These are phyloP conservation scores for Percina caprodes DNA, from an alignment of 2,113 vertebrate species.

Conservation along the genomic window DNA sequence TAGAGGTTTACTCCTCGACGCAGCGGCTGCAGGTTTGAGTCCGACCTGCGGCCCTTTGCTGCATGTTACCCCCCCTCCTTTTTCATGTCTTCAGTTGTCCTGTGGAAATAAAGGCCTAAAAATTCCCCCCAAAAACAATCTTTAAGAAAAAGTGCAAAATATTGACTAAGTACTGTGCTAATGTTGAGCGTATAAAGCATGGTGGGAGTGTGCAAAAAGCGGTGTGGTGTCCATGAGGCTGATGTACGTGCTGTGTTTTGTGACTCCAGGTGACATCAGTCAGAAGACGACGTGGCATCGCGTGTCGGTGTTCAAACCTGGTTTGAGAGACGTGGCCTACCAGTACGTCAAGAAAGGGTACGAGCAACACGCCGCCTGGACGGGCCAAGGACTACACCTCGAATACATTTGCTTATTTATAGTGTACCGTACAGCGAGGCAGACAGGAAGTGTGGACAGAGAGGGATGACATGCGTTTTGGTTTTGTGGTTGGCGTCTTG, in stretches of 20 bases:
- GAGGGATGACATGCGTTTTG: not conserved
- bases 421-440: not conserved
- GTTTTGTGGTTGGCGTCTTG: not conserved
- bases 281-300: constrained; percentile 98
- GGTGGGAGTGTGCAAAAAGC: too few relatives aligned
- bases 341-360: constrained; percentile 97
- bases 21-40: too few relatives aligned
- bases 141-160: too few relatives aligned
- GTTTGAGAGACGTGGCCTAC: constrained; percentile 94
- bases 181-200: too few relatives aligned
- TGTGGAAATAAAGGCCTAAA: too few relatives aligned
- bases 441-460: not conserved
- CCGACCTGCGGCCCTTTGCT: too few relatives aligned
- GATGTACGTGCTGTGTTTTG: constrained; percentile 3
- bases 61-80: too few relatives aligned
- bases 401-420: not conserved
- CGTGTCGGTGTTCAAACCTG: constrained; percentile 95
- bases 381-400: not conserved
- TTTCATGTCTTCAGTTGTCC: too few relatives aligned
- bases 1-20: too few relatives aligned
- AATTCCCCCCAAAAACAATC: too few relatives aligned
- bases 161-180: not conserved
- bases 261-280: constrained; percentile 90
- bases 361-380: constrained; percentile 38
- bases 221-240: too few relatives aligned